These are phyloP conservation scores for Erinaceus europaeus DNA, from an alignment of 2,113 vertebrate genomes.

Conservation along the genomic window DNA sequence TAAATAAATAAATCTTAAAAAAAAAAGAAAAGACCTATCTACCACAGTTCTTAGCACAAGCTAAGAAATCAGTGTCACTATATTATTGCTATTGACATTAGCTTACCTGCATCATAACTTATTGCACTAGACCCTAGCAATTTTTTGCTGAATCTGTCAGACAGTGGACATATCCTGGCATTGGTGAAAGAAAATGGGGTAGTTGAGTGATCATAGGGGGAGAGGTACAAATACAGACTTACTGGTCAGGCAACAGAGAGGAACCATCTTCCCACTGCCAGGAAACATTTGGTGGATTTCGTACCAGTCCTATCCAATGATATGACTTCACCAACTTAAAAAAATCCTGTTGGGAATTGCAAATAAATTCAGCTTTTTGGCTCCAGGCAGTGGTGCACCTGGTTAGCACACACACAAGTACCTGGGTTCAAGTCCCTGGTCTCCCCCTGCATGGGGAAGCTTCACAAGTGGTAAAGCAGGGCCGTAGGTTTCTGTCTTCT, in stretches of 20 bases:
- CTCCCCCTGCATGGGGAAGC: too few relatives aligned
- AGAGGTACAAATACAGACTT: constrained; percentile 37
- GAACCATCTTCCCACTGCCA: constrained; percentile 70
- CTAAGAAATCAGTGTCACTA: neutral
- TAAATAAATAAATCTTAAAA: too few relatives aligned
- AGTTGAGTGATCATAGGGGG: neutral
- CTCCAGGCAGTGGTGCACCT: too few relatives aligned
- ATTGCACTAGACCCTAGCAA: neutral
- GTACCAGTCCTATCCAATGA: constrained; percentile 56
- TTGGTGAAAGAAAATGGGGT: neutral
- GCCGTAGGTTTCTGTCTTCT: too few relatives aligned
- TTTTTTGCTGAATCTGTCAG: neutral
- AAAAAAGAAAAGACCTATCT: too few relatives aligned
- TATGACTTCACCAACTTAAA: constrained; percentile 62
- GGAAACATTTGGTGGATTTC: neutral
- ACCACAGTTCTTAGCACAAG: neutral
- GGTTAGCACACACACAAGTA: too few relatives aligned
- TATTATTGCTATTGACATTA: neutral
- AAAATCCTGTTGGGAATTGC: constrained; percentile 50
- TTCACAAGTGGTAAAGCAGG: too few relatives aligned
- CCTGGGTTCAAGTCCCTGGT: too few relatives aligned
- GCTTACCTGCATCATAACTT: neutral
- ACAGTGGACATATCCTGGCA: neutral
- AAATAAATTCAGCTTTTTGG: too few relatives aligned
- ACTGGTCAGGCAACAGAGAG: neutral